A percentile compares a stretch with the other conserved stretches of the same genome.
phyloP scores from a whole-genome alignment of 2,888 invertebrate species.

The Drosophila phalerata region DNA sequence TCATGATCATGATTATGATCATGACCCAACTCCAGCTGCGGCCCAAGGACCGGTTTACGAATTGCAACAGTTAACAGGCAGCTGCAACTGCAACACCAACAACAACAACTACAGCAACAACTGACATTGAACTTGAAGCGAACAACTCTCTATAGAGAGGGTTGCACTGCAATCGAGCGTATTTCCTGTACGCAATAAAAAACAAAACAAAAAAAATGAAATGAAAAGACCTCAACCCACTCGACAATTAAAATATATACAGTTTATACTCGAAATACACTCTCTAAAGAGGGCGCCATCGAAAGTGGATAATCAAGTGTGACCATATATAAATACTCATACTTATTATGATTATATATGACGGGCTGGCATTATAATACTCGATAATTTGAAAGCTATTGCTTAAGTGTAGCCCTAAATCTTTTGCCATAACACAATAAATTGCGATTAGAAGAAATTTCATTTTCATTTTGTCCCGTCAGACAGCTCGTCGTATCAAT shows the following conservation, averaged over 20 bases:
- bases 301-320: constrained; percentile 50
- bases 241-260: constrained; percentile 31
- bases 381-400: constrained; percentile 57
- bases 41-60: constrained; percentile 57
- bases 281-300: constrained; percentile 9
- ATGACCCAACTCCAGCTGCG: constrained; percentile 33
- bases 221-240: constrained; percentile 16
- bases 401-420: constrained; percentile 48
- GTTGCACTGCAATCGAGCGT: constrained; percentile 20
- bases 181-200: constrained; percentile 43
- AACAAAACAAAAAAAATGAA: neutral
- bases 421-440: constrained; percentile 7
- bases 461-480: constrained; percentile 10
- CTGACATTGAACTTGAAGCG: constrained; percentile 76
- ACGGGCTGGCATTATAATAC: constrained; percentile 44
- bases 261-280: constrained; percentile 32
- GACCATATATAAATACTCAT: constrained; percentile 46
- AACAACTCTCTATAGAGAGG: constrained; percentile 28
- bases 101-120: constrained; percentile 47
- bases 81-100: constrained; percentile 37
- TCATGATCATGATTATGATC: constrained; percentile 19
- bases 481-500: constrained; percentile 35
- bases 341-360: constrained; percentile 16
- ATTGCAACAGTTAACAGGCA: constrained; percentile 58
- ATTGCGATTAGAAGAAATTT: constrained; percentile 18